Conservation (phyloP, 1,140 invertebrate genomes). For the Drosophila carrolli region DNA sequence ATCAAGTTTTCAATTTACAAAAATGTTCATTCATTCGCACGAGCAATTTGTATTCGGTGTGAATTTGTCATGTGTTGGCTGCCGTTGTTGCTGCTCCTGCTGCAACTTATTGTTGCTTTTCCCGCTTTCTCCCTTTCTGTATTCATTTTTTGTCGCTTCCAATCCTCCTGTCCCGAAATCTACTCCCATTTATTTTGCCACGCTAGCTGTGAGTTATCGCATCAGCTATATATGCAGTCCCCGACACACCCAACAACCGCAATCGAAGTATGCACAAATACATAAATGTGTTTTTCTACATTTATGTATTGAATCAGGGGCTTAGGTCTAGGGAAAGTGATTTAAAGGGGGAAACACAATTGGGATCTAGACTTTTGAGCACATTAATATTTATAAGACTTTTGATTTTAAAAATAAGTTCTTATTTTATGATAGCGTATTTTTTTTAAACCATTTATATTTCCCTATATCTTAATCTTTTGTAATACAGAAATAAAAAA, state of each 20-base stretch:
- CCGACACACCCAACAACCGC: constrained; percentile 41
- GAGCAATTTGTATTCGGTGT: constrained; percentile 83
- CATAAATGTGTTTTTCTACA: constrained; percentile 30
- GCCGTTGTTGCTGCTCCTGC: constrained; percentile 26
- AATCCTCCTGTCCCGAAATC: constrained; percentile 20
- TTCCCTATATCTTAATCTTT: not conserved
- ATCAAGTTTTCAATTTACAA: constrained; percentile 83
- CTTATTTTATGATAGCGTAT: no score
- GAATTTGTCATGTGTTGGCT: constrained; percentile 78
- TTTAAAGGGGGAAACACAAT: not conserved
- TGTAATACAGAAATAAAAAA: not conserved
- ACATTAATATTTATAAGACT: no score
- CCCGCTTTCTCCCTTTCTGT: constrained; percentile 7
- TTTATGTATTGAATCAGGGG: constrained; percentile 14
- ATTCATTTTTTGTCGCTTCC: constrained; percentile 25
- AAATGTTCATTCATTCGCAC: constrained; percentile 83
- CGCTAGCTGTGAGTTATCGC: constrained; percentile 54
- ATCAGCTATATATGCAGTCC: constrained; percentile 21
- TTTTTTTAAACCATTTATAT: no score
- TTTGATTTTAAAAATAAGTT: not conserved
- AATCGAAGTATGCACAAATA: constrained; percentile 42
- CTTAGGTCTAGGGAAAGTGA: not conserved
- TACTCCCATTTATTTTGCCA: constrained; percentile 28
- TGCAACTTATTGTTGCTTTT: constrained; percentile 49
- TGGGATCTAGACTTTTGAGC: no score